Percentiles rank a stretch among this genome's conserved stretches.
phyloP scores from a whole-genome alignment of 2,888 invertebrate species.

The Ferrisia virgata region DNA sequence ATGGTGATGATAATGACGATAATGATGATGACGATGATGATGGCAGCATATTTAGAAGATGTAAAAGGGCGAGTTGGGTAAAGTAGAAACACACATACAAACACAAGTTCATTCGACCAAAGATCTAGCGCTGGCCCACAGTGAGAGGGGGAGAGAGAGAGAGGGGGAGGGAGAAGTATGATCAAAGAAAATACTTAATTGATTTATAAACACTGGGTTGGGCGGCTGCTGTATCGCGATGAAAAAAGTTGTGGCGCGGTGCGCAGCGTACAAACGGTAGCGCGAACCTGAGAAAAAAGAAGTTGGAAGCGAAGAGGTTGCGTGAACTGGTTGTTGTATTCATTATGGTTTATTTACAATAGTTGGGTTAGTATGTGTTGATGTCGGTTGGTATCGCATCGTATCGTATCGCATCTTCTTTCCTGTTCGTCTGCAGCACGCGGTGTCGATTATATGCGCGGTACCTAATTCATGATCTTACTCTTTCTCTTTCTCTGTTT shows the following conservation, averaged over 20 bases:
- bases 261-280: background rate
- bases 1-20: too few species aligned
- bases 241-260: background rate
- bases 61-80: too few species aligned
- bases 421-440: background rate
- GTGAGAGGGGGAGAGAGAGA: background rate
- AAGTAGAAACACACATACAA: background rate
- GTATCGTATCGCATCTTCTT: background rate
- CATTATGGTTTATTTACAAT: background rate
- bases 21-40: too few species aligned
- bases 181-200: background rate
- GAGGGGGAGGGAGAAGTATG: background rate
- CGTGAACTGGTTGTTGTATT: background rate
- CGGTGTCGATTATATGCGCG: too few species aligned
- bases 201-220: slow-evolving; percentile 22
- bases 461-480: background rate
- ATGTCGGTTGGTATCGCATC: background rate
- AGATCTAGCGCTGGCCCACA: too few species aligned
- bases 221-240: background rate
- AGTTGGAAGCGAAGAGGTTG: background rate
- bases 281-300: background rate
- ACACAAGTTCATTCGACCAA: too few species aligned
- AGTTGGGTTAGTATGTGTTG: background rate
- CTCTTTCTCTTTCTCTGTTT: background rate
- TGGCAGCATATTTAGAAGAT: too few species aligned